These are phyloP conservation scores for Pseudorhiza aurosa DNA, from an alignment of 30 jellyfish, hydroid and myxozoan genomes.

Conservation along the genomic window DNA sequence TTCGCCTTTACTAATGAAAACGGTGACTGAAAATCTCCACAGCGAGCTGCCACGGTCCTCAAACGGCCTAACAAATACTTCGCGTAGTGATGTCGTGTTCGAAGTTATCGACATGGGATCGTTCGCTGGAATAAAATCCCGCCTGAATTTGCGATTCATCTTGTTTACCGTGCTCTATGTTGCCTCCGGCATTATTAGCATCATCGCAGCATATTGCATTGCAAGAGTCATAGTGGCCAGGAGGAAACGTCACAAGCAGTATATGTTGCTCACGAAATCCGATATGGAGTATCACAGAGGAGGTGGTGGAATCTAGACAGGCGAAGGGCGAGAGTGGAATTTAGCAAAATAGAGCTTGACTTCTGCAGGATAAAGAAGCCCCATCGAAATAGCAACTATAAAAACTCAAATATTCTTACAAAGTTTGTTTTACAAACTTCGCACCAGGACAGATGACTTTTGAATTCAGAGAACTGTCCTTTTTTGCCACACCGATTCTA, in stretches of 20 bases:
- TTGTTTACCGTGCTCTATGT: constrained; percentile 73
- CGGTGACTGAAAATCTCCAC: constrained; percentile 53
- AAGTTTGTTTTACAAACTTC: no score
- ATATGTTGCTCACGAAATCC: constrained; percentile 85
- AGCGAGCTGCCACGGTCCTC: constrained; percentile 58
- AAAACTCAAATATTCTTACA: no score
- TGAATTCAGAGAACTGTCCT: no score
- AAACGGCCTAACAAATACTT: constrained; percentile 25
- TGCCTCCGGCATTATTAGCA: constrained; percentile 68
- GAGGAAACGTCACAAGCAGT: constrained; percentile 81
- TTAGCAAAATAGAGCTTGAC: no score
- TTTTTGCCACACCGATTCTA: no score
- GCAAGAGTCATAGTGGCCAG: constrained; percentile 65
- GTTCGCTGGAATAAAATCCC: constrained; percentile 33
- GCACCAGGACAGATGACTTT: no score
- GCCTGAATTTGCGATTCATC: constrained; percentile 54
- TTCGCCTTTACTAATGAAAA: constrained; percentile 43
- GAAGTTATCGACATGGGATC: constrained; percentile 92
- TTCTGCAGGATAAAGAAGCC: no score
- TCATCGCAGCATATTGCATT: constrained; percentile 74
- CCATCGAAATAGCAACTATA: no score
- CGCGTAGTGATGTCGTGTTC: constrained; percentile 73
- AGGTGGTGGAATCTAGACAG: constrained; percentile 94
- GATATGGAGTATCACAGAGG: constrained; percentile 96
- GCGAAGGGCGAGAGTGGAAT: no score